Base-by-base conservation (phyloP, 1,140 invertebrate species). In the Cotesia chilonis region DNA sequence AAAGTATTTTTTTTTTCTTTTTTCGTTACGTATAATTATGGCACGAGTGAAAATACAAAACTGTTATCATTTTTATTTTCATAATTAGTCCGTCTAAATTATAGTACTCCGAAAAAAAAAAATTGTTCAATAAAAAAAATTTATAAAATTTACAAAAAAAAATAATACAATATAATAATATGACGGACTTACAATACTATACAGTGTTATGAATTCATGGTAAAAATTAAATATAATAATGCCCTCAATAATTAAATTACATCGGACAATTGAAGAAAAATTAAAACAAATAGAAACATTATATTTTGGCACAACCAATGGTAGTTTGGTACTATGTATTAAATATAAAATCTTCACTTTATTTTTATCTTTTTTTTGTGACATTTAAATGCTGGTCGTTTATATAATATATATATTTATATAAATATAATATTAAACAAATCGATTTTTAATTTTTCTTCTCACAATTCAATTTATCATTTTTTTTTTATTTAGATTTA, bases 11-110 rank as follows among this genome's bases (percentile, higher is more conserved):
- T 65, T 70, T 66, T 67, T 67, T 41, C 65, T 63, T 57, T 55
- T 65, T 38, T 70, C 69, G 41, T 7, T 41, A 68, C 71, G 20
- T 65, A 71, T 38, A 71, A 71, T 70, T 84, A 83, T 83, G 83
- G 83, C 83, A 84, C 83, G 80, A 83, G 75, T 75, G 74, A 77
- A 77, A 76, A 79, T 70, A 67, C 28, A 61, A 71, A 66, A 47
- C 4, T 51, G 35, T 64, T 71, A 74, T 7, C 41, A 17, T 70
- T 41, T 63, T 47, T 41, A 14, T 36, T 35, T 38, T 60, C 14
- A 59, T 41, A 36, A 14, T 61, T 36, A 47, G 41, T 47, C 41
- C 41, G 41, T 47, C 41, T 47, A 47, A 47, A 6, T 47, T 9
- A 68, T 20, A 20, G 28, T 35, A 68, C 38, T n/a, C 47, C 28